These are phyloP conservation scores for Lycophotia porphyrea DNA, from an alignment of 2,888 invertebrate species.

Conservation along the genomic window DNA sequence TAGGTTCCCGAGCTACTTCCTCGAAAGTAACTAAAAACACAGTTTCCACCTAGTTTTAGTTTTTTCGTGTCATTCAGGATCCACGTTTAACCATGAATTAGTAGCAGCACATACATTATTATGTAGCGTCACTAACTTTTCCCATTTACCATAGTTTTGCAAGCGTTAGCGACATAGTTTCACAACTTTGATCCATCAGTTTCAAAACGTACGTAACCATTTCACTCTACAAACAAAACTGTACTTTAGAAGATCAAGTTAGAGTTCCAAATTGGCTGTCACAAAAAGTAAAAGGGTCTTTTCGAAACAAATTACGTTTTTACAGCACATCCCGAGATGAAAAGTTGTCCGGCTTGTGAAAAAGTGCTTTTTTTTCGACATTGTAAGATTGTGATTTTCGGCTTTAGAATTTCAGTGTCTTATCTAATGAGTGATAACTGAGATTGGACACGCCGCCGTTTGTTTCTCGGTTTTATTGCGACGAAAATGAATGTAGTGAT, in stretches of 20 bases:
- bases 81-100: conserved; percentile 65
- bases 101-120: conserved; percentile 62
- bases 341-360: conserved; percentile 66
- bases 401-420: conserved; percentile 60
- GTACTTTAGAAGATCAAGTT: conserved; percentile 37
- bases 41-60: conserved; percentile 34
- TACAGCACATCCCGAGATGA: conserved; percentile 70
- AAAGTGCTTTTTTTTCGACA: conserved; percentile 56
- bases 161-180: conserved; percentile 67
- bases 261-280: conserved; percentile 51
- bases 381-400: conserved; percentile 62
- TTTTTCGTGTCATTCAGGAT: conserved; percentile 43
- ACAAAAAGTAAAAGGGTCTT: conserved; percentile 61
- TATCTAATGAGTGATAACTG: conserved; percentile 76
- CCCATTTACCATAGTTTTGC: conserved; percentile 68
- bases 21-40: conserved; percentile 12
- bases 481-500: conserved; percentile 67
- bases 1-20: not conserved
- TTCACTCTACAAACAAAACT: conserved; percentile 45
- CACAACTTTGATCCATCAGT: conserved; percentile 48
- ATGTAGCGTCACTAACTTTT: conserved; percentile 63
- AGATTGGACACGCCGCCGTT: conserved; percentile 61
- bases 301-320: conserved; percentile 74
- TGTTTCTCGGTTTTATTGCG: conserved; percentile 64
- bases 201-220: conserved; percentile 46